These are phyloP conservation scores for Stenolophus ochropezus DNA, from an alignment of 2,888 invertebrate species.

Conservation along the genomic window DNA sequence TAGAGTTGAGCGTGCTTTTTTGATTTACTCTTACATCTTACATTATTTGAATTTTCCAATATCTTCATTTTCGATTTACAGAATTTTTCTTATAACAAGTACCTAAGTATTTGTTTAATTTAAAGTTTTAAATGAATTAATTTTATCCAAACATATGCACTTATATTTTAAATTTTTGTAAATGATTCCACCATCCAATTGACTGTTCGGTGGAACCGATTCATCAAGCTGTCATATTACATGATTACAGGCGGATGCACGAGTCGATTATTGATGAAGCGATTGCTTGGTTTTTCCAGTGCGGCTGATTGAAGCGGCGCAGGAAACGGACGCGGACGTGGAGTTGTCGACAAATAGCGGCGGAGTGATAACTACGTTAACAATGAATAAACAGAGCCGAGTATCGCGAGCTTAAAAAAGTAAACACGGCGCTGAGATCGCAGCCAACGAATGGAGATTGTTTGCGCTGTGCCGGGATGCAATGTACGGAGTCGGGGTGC, in stretches of 20 bases:
- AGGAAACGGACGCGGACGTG: constrained; percentile 1
- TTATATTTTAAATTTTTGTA: too few relatives aligned
- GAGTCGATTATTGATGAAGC: constrained; percentile 35
- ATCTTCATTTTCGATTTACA: too few relatives aligned
- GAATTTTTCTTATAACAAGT: too few relatives aligned
- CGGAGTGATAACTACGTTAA: constrained; percentile 29
- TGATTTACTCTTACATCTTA: too few relatives aligned
- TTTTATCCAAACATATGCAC: too few relatives aligned
- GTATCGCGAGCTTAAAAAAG: constrained; percentile 37
- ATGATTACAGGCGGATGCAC: constrained; percentile 30
- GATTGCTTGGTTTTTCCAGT: constrained; percentile 21
- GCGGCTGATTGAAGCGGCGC: constrained; percentile 1
- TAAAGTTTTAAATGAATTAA: too few relatives aligned
- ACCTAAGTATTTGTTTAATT: too few relatives aligned
- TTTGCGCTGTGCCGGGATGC: background rate
- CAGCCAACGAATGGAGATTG: background rate
- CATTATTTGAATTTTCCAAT: too few relatives aligned
- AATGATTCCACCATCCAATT: too few relatives aligned
- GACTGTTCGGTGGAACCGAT: too few relatives aligned
- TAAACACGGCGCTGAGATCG: background rate
- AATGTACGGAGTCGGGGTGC: background rate
- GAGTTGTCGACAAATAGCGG: constrained; percentile 26
- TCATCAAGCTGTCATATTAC: constrained; percentile 45
- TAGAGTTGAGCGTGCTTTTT: too few relatives aligned
- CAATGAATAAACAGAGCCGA: constrained; percentile 32